Percentiles rank a stretch among this genome's conserved stretches.
Evolutionary conservation across 2,113 vertebrate genomes (phyloP).

Genomic region (Ellobius talpinus): DNA sequence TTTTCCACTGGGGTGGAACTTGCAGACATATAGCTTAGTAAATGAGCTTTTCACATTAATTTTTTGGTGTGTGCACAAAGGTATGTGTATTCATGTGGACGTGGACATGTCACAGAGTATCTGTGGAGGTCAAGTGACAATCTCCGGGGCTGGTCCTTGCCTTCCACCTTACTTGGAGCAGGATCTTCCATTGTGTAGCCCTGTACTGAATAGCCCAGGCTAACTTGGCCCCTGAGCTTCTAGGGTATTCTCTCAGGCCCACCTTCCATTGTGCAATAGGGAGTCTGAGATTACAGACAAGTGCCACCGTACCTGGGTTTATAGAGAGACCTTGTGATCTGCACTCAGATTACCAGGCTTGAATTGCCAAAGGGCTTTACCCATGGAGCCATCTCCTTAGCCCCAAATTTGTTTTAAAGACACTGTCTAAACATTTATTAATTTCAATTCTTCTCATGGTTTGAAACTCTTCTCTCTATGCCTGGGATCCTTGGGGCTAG

Average conservation of each 20-base stretch:
- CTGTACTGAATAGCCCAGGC: not conserved
- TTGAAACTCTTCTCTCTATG: not conserved
- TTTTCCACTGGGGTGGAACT: constrained; percentile 25
- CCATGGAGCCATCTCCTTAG: not conserved
- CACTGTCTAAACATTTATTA: not conserved
- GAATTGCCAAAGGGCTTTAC: not conserved
- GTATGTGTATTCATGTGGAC: not conserved
- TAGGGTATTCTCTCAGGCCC: not conserved
- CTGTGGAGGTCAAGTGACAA: not conserved
- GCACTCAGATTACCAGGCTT: not conserved
- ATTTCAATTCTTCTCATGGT: not conserved
- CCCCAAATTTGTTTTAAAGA: not conserved
- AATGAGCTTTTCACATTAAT: not conserved
- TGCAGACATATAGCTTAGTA: not conserved
- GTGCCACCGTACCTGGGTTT: not conserved
- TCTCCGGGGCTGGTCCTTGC: not conserved
- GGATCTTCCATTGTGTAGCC: not conserved
- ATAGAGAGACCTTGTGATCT: not conserved
- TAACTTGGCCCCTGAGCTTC: not conserved
- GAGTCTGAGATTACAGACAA: not conserved
- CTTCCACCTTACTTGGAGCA: not conserved
- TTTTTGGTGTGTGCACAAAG: not conserved
- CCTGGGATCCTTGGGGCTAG: not conserved
- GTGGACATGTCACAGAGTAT: not conserved
- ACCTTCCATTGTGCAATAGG: not conserved